These are phyloP conservation scores for Trididemnum clinides DNA, from an alignment of 23 tunicate genomes.

Conservation along the genomic window DNA sequence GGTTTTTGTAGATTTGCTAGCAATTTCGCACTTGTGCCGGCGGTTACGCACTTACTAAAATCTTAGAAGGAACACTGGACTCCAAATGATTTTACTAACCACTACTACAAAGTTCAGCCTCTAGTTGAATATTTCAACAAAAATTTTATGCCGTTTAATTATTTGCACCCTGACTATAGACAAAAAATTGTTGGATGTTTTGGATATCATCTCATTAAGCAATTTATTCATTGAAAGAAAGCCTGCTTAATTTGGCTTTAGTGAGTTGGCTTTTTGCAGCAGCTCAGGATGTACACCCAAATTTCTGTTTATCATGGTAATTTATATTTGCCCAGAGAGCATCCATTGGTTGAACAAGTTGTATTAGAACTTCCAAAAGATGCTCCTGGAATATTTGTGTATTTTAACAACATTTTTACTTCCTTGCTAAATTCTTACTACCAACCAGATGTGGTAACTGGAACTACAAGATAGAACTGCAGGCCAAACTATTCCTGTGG, in stretches of 20 bases:
- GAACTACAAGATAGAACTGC: neutral
- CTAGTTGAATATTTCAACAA: neutral
- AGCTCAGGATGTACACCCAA: neutral
- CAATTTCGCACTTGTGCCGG: too few relatives aligned
- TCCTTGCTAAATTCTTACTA: neutral
- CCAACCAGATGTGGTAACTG: neutral
- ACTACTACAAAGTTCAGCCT: neutral
- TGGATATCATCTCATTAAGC: neutral
- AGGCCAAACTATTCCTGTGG: neutral
- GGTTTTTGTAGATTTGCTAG: too few relatives aligned
- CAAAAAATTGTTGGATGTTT: neutral
- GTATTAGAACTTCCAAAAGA: neutral
- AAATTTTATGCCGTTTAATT: neutral
- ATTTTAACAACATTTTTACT: neutral
- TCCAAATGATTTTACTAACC: neutral
- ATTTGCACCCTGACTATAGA: neutral
- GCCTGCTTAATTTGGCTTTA: too few relatives aligned
- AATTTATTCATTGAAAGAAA: neutral
- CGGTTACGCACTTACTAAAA: too few relatives aligned
- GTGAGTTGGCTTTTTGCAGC: neutral
- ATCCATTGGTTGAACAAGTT: neutral
- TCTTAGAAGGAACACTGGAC: too few relatives aligned
- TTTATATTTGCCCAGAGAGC: neutral
- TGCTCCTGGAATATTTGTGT: neutral
- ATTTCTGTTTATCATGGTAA: conserved; percentile 1